Percentiles rank a stretch among this genome's conserved stretches.
These are phyloP conservation scores for Cryptosula pallasiana DNA, from an alignment of 2,888 invertebrate genomes.

Conservation along the genomic window DNA sequence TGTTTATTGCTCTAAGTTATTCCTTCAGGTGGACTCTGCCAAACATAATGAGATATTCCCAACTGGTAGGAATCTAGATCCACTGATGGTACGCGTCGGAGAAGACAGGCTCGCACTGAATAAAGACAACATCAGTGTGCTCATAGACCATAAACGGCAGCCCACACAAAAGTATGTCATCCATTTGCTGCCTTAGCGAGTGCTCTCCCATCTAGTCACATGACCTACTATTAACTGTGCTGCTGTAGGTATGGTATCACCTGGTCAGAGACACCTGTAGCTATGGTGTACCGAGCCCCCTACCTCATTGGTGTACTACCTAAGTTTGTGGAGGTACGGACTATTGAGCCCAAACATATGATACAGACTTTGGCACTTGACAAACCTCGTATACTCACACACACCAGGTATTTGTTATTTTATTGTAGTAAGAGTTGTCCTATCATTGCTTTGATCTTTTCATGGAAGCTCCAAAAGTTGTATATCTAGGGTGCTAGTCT, in stretches of 20 bases:
- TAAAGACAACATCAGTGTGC: slow-evolving; percentile 78
- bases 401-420: slow-evolving; percentile 36
- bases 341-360: slow-evolving; percentile 71
- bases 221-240: no score
- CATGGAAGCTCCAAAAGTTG: no score
- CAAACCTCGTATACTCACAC: slow-evolving; percentile 44
- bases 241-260: slow-evolving; percentile 25
- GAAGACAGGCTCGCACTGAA: slow-evolving; percentile 66
- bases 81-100: slow-evolving; percentile 53
- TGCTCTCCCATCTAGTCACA: no score
- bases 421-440: no score
- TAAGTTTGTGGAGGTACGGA: slow-evolving; percentile 78
- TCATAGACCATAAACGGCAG: slow-evolving; percentile 73
- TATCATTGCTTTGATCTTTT: no score
- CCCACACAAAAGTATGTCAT: slow-evolving; percentile 64
- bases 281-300: slow-evolving; percentile 59
- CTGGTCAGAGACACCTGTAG: slow-evolving; percentile 24
- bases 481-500: no score
- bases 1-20: not conserved
- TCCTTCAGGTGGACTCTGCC: slow-evolving; percentile 54
- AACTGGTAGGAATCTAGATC: slow-evolving; percentile 44
- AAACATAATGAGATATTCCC: slow-evolving; percentile 78
- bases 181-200: no score
- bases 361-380: slow-evolving; percentile 74
- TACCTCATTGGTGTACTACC: slow-evolving; percentile 79